Conservation (phyloP, 2,888 invertebrate genomes). For the Eupsilia transversa region DNA sequence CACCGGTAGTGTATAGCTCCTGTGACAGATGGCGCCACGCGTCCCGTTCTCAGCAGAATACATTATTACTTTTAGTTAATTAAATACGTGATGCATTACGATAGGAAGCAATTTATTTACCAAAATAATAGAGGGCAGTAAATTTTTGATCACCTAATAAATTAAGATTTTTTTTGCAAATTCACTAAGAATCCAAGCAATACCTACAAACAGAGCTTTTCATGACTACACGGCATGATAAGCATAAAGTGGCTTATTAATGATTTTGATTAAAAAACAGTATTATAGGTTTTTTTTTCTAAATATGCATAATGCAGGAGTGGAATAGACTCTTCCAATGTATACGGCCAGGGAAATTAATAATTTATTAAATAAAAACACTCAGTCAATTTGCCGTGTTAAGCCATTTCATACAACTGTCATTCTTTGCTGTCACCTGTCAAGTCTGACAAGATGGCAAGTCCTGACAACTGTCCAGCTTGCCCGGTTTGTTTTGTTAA, state of each 20-base stretch:
- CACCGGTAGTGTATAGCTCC: conserved; percentile 50
- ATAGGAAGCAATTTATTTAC: neutral
- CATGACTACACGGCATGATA: neutral
- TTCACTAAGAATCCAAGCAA: too few species aligned
- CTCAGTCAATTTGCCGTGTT: too few species aligned
- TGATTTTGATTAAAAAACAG: neutral
- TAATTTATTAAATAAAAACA: too few species aligned
- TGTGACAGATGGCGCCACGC: conserved; percentile 52
- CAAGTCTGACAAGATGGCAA: too few species aligned
- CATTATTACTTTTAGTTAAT: conserved; percentile 54
- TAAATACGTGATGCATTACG: conserved; percentile 34
- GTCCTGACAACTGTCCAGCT: too few species aligned
- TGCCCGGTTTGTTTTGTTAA: too few species aligned
- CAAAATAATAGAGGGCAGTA: neutral
- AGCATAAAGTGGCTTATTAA: neutral
- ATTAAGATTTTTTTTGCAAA: too few species aligned
- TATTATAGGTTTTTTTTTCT: neutral
- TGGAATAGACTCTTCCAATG: neutral
- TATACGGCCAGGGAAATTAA: neutral
- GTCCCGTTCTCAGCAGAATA: conserved; percentile 45
- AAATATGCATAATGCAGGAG: neutral
- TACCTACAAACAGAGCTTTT: neutral
- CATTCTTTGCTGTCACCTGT: too few species aligned
- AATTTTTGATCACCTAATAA: neutral
- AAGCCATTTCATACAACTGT: too few species aligned